Evolutionary conservation across 2,797 vertebrate species (phyloP).

Genomic region (Apogon hyalosoma): DNA sequence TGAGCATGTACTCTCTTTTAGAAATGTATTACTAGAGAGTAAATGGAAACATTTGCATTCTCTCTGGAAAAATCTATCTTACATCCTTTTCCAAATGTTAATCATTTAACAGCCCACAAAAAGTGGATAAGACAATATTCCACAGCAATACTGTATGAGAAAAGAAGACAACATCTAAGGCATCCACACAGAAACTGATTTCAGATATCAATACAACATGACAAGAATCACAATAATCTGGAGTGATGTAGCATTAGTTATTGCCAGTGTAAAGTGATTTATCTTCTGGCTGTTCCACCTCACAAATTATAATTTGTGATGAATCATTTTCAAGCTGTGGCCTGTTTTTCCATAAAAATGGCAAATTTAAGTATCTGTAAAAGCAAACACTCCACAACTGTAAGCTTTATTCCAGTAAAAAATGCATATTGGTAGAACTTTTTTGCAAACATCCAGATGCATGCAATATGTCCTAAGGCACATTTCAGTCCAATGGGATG

Average conservation of each 20-base stretch:
- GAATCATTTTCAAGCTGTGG: background rate
- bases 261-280: background rate
- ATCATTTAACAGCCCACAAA: background rate
- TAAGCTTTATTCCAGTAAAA: background rate
- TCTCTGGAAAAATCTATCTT: background rate
- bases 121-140: background rate
- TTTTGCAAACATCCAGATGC: conserved; percentile 2
- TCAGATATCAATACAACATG: background rate
- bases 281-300: background rate
- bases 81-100: background rate
- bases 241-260: background rate
- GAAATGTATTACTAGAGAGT: conserved; percentile 1
- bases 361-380: background rate
- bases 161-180: conserved; percentile 12
- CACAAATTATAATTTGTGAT: background rate
- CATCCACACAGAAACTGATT: background rate
- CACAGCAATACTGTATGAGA: conserved; percentile 32
- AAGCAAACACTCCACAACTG: background rate
- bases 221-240: background rate
- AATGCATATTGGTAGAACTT: background rate
- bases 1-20: background rate
- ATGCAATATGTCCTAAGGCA: conserved; percentile 18
- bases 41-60: conserved; percentile 12
- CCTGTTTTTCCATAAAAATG: background rate
- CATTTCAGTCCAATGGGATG: conserved; percentile 15